These are phyloP conservation scores for Balearica regulorum DNA, from an alignment of 2,797 vertebrate species.

Conservation along the genomic window DNA sequence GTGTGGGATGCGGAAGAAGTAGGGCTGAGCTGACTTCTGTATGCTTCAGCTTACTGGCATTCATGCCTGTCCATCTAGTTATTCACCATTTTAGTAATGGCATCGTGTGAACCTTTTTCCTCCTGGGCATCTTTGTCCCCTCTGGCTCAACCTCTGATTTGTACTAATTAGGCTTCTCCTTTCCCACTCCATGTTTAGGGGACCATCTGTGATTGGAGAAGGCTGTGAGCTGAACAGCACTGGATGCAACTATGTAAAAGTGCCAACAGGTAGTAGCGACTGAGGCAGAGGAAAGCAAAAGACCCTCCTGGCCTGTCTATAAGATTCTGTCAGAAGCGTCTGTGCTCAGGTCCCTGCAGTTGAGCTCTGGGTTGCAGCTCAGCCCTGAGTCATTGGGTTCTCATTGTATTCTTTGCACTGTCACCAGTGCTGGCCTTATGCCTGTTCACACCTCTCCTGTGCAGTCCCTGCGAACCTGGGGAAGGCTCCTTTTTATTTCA, in stretches of 20 bases:
- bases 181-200: neutral
- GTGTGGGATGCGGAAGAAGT: neutral
- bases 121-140: neutral
- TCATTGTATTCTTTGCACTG: neutral
- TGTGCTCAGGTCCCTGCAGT: neutral
- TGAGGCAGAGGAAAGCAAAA: neutral
- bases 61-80: neutral
- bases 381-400: neutral
- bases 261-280: neutral
- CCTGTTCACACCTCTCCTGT: neutral
- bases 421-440: neutral
- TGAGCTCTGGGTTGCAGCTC: neutral
- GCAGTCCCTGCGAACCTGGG: neutral
- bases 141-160: neutral
- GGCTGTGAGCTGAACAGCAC: neutral
- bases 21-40: neutral
- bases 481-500: neutral
- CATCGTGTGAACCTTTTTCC: neutral
- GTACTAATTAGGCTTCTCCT: neutral
- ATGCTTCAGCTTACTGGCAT: neutral
- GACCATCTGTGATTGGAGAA: neutral
- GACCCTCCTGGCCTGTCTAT: neutral
- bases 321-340: neutral
- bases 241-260: neutral
- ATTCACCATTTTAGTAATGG: neutral